Evolutionary conservation across 2,797 vertebrate genomes (phyloP), one percentile per base, ranked within the genome.

Genomic region (Anguilla megastoma): DNA sequence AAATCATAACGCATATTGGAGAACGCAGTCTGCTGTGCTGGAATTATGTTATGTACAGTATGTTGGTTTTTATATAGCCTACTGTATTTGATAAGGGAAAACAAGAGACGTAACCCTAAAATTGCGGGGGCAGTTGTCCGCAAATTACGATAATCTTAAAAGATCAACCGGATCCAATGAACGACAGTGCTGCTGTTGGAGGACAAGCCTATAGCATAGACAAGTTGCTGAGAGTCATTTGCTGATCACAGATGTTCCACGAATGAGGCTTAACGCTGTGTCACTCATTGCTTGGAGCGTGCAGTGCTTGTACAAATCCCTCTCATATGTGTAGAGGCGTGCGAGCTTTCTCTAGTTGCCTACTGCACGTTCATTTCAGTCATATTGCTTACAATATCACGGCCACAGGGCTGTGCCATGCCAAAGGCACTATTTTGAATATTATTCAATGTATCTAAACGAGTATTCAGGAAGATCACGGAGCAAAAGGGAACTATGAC

Each of bases 391-490:
- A 54, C 85, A 27, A 85, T 50, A 63, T 45, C 76, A 86, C 52
- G 85, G 85, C 85, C 88, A 84, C 80, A 54, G 87, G 90, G 86
- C 86, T 74, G 74, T 91, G 90, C 90, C 88, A 89, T 89, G 90
- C 45, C 85, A 92, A 66, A 89, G 87, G 91, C 88, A 89, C 88
- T 93, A 86, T 86, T 87, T 84, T 82, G 87, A 86, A 86, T 87
- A 88, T 88, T 91, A 91, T 88, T 91, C 89, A 89, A 93, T 94
- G 94, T 92, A 90, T 88, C 89, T 90, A 89, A 90, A 88, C 82
- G 86, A 91, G 90, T 87, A 85, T 89, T 86, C 85, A 54, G 86
- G n/a, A 90, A 86, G 87, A 92, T 90, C 91, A 90, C 86, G 90
- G 90, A 89, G 90, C 90, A 89, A 88, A 90, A 90, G 63, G 91